Evolutionary conservation across 2,888 invertebrate species (phyloP), one percentile per base, ranked within the genome.

Genomic region (Metacarcinus magister): DNA sequence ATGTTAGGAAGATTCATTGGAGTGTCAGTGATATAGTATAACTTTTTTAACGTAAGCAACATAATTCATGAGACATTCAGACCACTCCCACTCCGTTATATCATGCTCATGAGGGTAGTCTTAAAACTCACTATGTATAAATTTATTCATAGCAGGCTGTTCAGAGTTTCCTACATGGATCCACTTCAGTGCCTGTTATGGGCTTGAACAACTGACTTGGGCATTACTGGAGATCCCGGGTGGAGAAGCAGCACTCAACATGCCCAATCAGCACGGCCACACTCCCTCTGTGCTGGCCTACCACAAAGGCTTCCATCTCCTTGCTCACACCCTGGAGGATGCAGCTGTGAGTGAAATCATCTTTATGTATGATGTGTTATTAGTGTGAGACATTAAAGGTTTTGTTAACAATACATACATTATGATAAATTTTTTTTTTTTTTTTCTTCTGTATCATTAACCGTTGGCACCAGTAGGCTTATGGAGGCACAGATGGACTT

Each of bases 101-200:
- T 75, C 28, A 28, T 28, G n/a, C 75, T 28, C 28, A 28, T 75
- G 23, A 75, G 28, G 28, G 8, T 28, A 28, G 75, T 75, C n/a
- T 75, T 28, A 75, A 8, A 75, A 7, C 75, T 90, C n/a, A 90
- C 43, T 90, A 7, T 92, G 7, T 46, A 48, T n/a, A 4, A 19
- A 92, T 46, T 44, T 48, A n/a, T 48, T 93, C 54, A 32, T 60
- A 32, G 23, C 91, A 96, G 96, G 92, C 92, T 82, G 48, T n/a
- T 75, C 67, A 23, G 67, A 92, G 46, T 95, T 96, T 67, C 96
- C 96, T 8, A 96, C 96, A 7, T 95, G 95, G 96, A 39, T 96
- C 32, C 96, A 96, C 94, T 96, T 96, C 67, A 95, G 96, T 94
- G 96, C 96, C 39, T 96, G 32, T 91, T 96, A 95, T 82, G 96